Base-by-base conservation (phyloP, 2,797 vertebrate genomes). In the Arrhamphus sclerolepis region DNA sequence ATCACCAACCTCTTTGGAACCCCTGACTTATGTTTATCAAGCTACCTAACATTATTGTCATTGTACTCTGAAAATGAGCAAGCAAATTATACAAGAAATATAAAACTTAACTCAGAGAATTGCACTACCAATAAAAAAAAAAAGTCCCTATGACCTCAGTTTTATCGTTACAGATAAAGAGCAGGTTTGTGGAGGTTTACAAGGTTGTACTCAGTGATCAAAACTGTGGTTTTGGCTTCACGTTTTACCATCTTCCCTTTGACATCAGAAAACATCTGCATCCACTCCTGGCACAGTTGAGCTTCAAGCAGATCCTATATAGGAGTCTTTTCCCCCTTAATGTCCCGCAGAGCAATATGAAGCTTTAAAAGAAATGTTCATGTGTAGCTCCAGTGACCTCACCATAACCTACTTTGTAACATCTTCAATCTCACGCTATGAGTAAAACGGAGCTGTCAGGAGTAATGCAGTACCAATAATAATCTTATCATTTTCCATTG, bases 221-320 rank as follows among this genome's bases (percentile, higher is more conserved):
- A 46, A 44, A n/a, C 7, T 11, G 16, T 1, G 11, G 17, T 40
- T n/a, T 17, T 26, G 2, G 1, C 14, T 49, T 46, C 16, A 49
- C 26, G 38, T 11, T 48, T 3, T 21, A n/a, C 28, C 21, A 9
- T 53, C 3, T 16, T 38, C 24, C n/a, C 24, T 58, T 39, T 44
- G 21, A 49, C 38, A 17, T 1, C 31, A 53, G 26, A 14, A 41
- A 26, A 46, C 28, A 61, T 28, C 29, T 48, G 29, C 56, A 61
- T 55, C n/a, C 68, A 29, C 46, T 34, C 52, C 47, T 48, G 19
- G 20, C 41, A 51, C 56, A 22, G 22, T 20, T 3, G 0, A 3
- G 47, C 48, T 56, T 43, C 34, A 14, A 20, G 41, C 49, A 53
- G 24, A 13, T 55, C 62, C 19, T 44, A 20, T 20, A 11, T 47